phyloP scores from a whole-genome alignment of 2,888 invertebrate species.

The Allygus modestus region DNA sequence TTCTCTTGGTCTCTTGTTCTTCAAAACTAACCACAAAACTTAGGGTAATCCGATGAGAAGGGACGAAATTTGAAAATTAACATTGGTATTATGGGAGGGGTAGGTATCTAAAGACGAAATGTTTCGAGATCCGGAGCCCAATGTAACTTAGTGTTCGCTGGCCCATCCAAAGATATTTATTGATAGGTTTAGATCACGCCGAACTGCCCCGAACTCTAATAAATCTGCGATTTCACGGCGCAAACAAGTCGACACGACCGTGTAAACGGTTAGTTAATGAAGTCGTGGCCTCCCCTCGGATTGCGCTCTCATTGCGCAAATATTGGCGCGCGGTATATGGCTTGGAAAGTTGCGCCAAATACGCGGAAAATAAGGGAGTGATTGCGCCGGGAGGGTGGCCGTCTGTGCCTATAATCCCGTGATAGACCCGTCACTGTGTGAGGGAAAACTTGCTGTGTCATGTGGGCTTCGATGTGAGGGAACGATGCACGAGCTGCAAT shows the following conservation, averaged over 20 bases:
- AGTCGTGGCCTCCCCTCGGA: constrained; percentile 7
- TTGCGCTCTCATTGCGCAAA: constrained; percentile 43
- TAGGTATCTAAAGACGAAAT: no score
- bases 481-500: no score
- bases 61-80: no score
- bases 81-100: no score
- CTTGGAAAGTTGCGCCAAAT: constrained; percentile 61
- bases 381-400: constrained; percentile 31
- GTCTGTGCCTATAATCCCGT: constrained; percentile 16
- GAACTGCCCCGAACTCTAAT: not conserved
- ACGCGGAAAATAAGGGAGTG: constrained; percentile 60
- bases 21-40: no score
- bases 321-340: constrained; percentile 53
- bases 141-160: no score
- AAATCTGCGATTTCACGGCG: constrained; percentile 31
- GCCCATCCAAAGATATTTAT: no score
- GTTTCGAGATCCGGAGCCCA: no score
- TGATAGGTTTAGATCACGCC: not conserved
- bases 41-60: no score
- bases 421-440: not conserved
- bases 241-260: constrained; percentile 44
- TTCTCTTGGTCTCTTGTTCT: no score
- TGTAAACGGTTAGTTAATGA: constrained; percentile 50
- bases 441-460: constrained; percentile 15
- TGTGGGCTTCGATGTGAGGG: not conserved